Evolutionary conservation across 1,140 invertebrate species (phyloP), one percentile per base, ranked within the genome.

Genomic region (Saxidomus purpurata): DNA sequence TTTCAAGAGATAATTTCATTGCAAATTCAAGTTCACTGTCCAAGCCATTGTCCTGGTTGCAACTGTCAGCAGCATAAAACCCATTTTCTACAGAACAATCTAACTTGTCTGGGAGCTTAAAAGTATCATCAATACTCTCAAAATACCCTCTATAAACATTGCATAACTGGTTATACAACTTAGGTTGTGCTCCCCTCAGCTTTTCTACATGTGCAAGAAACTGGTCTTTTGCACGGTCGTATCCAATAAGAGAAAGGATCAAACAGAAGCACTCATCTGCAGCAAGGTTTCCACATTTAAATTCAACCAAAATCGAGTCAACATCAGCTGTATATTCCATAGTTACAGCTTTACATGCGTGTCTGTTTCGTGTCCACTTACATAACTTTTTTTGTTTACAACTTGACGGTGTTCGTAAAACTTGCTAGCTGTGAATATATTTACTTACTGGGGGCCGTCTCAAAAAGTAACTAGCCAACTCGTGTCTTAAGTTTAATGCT

Each of bases 261-360:
- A 91, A 28, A 71, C 90, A 91, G 49, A 91, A 91, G 74, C 88
- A 91, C 81, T 91, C 90, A 11, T 91, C 90, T 25, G 85, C 88
- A 59, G 19, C 55, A n/a, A 71, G 49, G 6, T 63, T 49, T 31
- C 89, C 88, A 74, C 15, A 34, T n/a, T 25, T 85, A 28, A 71
- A 85, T 17, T 71, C 63, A 13, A 0, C 25, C 4, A 85, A 40
- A 52, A 85, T 52, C 49, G 19, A 31, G 25, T 55, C 36, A 49
- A 85, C 36, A 34, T 71, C 63, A 9, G 19, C 25, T 13, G 34
- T 0, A 38, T 2, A 15, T 25, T 67, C 81, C 81, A 83, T 63
- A 0, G 67, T 83, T 43, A 59, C 22, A 31, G 2, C 6, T 11
- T 9, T 34, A 8, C 13, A 22, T 22, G 36, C 17, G 38, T 4